Conservation (phyloP, 1,140 invertebrate genomes). For the Manduca sexta region DNA sequence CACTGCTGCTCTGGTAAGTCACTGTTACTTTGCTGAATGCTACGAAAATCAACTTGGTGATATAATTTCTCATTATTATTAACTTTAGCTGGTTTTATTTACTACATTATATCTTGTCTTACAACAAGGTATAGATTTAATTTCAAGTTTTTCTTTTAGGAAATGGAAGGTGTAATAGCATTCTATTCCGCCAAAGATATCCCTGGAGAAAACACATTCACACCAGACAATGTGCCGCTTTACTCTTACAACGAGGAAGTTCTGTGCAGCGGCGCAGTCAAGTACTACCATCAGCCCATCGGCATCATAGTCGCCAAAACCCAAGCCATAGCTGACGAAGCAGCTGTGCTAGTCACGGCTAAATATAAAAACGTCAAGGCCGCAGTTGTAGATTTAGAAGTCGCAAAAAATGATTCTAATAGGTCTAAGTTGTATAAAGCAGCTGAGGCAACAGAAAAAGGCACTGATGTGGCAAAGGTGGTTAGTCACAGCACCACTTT, state of each 20-base stretch:
- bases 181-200: slow-evolving; percentile 84
- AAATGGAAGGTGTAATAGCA: slow-evolving; percentile 78
- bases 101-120: too few relatives aligned
- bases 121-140: not conserved
- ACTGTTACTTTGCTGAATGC: not conserved
- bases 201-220: slow-evolving; percentile 79
- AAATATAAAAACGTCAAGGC: slow-evolving; percentile 20
- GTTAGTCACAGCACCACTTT: not conserved
- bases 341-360: slow-evolving; percentile 78
- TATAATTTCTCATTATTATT: too few relatives aligned
- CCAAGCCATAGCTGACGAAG: slow-evolving; percentile 75
- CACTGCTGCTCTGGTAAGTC: slow-evolving; percentile 7
- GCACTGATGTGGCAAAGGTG: slow-evolving; percentile 3
- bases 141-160: slow-evolving; percentile 45
- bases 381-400: slow-evolving; percentile 6
- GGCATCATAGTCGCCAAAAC: slow-evolving; percentile 81
- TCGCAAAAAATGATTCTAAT: slow-evolving; percentile 3
- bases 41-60: too few relatives aligned
- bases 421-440: slow-evolving; percentile 3
- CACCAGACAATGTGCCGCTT: slow-evolving; percentile 24
- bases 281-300: slow-evolving; percentile 80
- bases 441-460: slow-evolving; percentile 4
- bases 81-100: too few relatives aligned
- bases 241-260: slow-evolving; percentile 64
- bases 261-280: slow-evolving; percentile 66